Conservation (phyloP, 2,113 vertebrate species). For the Mastomys coucha region DNA sequence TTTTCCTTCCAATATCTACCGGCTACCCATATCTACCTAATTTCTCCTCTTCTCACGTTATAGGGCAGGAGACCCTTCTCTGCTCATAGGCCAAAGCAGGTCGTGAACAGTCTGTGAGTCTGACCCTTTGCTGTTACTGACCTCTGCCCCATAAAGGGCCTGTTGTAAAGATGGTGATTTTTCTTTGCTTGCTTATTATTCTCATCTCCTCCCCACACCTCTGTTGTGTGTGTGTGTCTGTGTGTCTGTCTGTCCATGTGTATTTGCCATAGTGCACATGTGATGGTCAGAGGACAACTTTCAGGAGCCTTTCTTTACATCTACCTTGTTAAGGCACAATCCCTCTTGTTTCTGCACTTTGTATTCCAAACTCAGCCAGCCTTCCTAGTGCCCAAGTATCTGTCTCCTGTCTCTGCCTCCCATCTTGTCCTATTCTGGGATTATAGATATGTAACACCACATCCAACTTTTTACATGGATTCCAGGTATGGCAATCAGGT, state of each 20-base stretch:
- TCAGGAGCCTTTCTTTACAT: background rate
- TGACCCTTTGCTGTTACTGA: background rate
- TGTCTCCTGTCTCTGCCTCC: background rate
- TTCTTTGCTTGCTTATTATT: background rate
- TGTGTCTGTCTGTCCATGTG: background rate
- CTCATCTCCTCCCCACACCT: background rate
- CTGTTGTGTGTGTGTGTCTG: background rate
- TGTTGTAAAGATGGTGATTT: background rate
- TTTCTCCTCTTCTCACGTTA: background rate
- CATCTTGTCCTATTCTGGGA: background rate
- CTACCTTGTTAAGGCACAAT: background rate
- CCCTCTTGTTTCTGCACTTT: background rate
- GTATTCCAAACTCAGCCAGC: background rate
- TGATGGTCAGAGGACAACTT: background rate
- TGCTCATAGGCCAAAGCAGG: background rate
- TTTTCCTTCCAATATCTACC: background rate
- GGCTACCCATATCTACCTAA: background rate
- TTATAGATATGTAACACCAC: background rate
- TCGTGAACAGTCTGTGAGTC: background rate
- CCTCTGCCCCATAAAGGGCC: background rate
- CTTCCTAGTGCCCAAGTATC: background rate
- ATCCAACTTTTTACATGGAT: background rate
- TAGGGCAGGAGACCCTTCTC: background rate
- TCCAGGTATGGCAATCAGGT: background rate
- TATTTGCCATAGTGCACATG: background rate